Evolutionary conservation across 2,113 vertebrate genomes (phyloP).

Genomic region (Sporophila hypoxantha): DNA sequence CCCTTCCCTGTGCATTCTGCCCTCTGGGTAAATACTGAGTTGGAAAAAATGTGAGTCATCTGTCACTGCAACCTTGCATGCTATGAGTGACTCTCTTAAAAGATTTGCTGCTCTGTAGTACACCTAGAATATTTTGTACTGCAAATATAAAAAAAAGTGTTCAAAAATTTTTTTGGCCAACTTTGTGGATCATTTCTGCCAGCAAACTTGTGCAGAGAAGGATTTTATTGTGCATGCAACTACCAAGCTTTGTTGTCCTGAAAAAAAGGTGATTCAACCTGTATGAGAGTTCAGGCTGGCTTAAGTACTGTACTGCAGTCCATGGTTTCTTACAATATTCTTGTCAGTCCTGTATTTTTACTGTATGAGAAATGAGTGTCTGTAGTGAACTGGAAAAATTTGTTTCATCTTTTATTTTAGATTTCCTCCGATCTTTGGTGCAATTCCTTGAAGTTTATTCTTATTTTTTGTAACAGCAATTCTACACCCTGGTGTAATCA

Average conservation of each 20-base stretch:
- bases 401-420: not conserved
- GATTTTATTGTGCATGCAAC: not conserved
- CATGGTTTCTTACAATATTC: accelerated
- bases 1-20: not conserved
- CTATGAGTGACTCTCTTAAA: not conserved
- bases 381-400: not conserved
- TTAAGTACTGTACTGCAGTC: not conserved
- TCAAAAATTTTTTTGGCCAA: not conserved
- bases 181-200: not conserved
- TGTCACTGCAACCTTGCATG: not conserved
- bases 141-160: not conserved
- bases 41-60: not conserved
- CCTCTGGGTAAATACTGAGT: not conserved
- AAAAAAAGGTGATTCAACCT: not conserved
- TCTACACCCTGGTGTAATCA: not conserved
- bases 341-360: not conserved
- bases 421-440: not conserved
- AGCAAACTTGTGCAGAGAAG: not conserved
- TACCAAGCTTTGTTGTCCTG: not conserved
- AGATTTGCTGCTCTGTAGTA: not conserved
- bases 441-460: not conserved
- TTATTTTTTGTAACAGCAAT: not conserved
- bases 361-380: not conserved
- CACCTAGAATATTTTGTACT: not conserved
- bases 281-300: not conserved